Base-by-base conservation (phyloP, 2,113 vertebrate species). In the Nothocercus julius region DNA sequence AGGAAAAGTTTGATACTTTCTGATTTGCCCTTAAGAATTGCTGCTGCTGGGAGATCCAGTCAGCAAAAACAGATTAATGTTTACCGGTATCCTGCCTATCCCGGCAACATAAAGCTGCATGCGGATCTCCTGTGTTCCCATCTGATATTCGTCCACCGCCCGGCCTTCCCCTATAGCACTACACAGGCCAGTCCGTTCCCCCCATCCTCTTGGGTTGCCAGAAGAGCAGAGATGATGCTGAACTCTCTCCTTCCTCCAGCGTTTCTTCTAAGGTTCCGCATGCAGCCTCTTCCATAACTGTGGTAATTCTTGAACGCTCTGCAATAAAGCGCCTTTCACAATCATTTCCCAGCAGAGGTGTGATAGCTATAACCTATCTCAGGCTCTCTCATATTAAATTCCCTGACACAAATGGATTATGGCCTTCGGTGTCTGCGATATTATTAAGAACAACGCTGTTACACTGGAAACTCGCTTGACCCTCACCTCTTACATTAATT, bases 341-440 rank as follows among this genome's bases (percentile, higher is more conserved):
- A 38, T 86, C 8, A 30, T 93, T 92, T 93, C 86, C 78, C 79
- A 79, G 22, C 38, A 91, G 74, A 89, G 19, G 3, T 45, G 47
- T 47, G 85, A 68, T 76, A 89, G 56, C 74, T 91, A 4, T 82
- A 70, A 84, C n/a, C 21, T 72, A 8, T 56, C 49, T 76, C 58
- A 38, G 87, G 42, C 49, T 42, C 68, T 77, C 54, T 85, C 54
- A 45, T 85, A 94, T 92, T 93, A 95, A 90, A 93, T 85, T 94
- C 73, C 32, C n/a, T 36, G 8, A 4, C 73, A 32, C 74, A 89
- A 82, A 92, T 89, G 82, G 78, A 61, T 85, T 82, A n/a, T 89
- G 84, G 62, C 82, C 78, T 68, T 89, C 74, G 56, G 74, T 47
- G 4, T 34, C 4, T 2, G 66, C 5, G 2, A 15, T 78, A 73